phyloP scores from a whole-genome alignment of 2,888 invertebrate genomes.

The Bembecia ichneumoniformis region DNA sequence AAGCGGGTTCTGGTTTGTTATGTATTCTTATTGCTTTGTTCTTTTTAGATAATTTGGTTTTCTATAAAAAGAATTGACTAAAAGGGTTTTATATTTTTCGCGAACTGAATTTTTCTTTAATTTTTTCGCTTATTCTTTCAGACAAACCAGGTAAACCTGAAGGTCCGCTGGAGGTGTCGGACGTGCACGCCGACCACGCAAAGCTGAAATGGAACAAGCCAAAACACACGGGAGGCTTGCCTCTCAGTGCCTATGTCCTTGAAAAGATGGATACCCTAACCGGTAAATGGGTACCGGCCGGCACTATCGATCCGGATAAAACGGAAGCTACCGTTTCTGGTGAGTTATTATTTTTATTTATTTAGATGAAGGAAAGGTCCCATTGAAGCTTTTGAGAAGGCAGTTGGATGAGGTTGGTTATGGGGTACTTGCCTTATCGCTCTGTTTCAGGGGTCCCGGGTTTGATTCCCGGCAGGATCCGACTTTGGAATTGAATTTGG shows the following conservation, averaged over 20 bases:
- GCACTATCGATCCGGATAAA: conserved; percentile 85
- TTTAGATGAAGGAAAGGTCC: too few species aligned
- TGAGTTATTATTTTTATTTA: conserved; percentile 17
- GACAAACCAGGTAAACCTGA: conserved; percentile 91
- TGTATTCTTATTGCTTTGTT: too few species aligned
- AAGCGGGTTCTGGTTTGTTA: too few species aligned
- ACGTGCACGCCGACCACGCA: conserved; percentile 94
- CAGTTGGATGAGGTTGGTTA: too few species aligned
- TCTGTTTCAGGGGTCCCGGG: too few species aligned
- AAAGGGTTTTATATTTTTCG: neutral
- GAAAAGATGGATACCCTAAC: conserved; percentile 95
- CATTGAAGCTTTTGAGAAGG: too few species aligned
- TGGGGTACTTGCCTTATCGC: too few species aligned
- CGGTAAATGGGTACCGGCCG: conserved; percentile 91
- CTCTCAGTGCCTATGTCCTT: conserved; percentile 89
- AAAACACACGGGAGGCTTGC: conserved; percentile 95
- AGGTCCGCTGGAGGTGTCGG: conserved; percentile 91
- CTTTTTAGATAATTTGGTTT: too few species aligned
- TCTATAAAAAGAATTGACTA: too few species aligned
- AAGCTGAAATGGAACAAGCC: conserved; percentile 95
- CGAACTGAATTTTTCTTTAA: neutral
- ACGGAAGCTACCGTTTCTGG: conserved; percentile 84
- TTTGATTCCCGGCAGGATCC: too few species aligned
- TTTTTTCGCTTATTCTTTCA: conserved; percentile 23
- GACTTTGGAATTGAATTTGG: too few species aligned